Evolutionary conservation across 2,888 invertebrate genomes (phyloP), one percentile per base, ranked within the genome.

Genomic region (Cyclophora punctaria): DNA sequence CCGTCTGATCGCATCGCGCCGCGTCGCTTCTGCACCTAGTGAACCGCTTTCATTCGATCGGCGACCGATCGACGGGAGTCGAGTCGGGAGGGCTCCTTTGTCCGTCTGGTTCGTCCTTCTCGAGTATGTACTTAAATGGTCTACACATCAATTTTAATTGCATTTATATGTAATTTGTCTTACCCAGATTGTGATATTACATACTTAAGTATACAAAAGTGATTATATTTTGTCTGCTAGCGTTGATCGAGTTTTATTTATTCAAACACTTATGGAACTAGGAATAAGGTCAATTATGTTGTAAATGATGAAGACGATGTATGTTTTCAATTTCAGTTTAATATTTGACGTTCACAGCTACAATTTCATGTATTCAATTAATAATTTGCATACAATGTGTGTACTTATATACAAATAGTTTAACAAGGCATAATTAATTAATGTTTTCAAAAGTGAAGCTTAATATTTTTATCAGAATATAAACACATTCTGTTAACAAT

Each of bases 101-200:
- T 5, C 37, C 37, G 37, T 5, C 37, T 20, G 20, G 37, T 5
- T 5, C 37, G 37, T 33, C 33, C 20, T 7, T 33, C 7, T 20
- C 44, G 44, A 44, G 20, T 44, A 44, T 37, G 63, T 68, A 72
- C 64, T 69, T 69, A 70, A 67, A 62, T 64, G 63, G 55, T 55
- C 59, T 58, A 58, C 52, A 62, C 51, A 49, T 62, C 63, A 52
- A 63, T 66, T 64, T 64, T 56, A 33, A 53, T 66, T 78, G 81
- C 80, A 81, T 81, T 82, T 80, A 77, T 67, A 66, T 69, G 66
- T 74, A 68, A 72, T 70, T 54, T 65, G 55, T 67, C 64, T 67
- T 58, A 62, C 67, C 65, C 66, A 63, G 68, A 76, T 76, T 78
- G 78, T 80, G 78, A 80, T 80, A 80, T 69, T 74, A 66, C 71